Evolutionary conservation across 2,888 invertebrate genomes (phyloP).

Genomic region (Brenthis ino): DNA sequence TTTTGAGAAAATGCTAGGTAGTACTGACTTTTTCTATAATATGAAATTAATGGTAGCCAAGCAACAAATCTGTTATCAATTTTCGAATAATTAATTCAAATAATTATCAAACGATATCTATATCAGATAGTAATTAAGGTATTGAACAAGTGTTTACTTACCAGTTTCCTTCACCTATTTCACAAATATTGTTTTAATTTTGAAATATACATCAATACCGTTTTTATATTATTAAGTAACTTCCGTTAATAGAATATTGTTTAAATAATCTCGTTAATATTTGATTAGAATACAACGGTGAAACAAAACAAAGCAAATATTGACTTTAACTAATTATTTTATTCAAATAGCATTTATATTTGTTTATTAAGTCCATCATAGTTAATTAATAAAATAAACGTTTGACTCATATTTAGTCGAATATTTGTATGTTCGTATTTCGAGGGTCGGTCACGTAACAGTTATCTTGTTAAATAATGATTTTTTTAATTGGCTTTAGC

Average conservation of each 20-base stretch:
- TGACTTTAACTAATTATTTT: constrained; percentile 3
- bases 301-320: constrained; percentile 2
- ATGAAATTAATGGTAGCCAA: too few species aligned
- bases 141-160: too few species aligned
- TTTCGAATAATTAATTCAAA: too few species aligned
- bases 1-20: too few species aligned
- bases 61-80: too few species aligned
- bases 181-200: too few species aligned
- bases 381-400: constrained; percentile 15
- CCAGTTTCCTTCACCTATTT: too few species aligned
- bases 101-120: too few species aligned
- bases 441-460: neutral
- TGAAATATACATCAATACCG: neutral
- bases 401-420: neutral
- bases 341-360: constrained; percentile 8
- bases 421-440: neutral
- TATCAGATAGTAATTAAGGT: too few species aligned
- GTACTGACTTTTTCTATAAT: too few species aligned
- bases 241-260: neutral
- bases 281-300: neutral
- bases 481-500: too few species aligned
- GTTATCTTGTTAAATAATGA: too few species aligned
- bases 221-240: neutral
- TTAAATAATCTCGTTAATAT: neutral
- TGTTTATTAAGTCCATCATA: neutral